These are phyloP conservation scores for Vanessa atalanta DNA, from an alignment of 1,140 invertebrate species.

Conservation along the genomic window DNA sequence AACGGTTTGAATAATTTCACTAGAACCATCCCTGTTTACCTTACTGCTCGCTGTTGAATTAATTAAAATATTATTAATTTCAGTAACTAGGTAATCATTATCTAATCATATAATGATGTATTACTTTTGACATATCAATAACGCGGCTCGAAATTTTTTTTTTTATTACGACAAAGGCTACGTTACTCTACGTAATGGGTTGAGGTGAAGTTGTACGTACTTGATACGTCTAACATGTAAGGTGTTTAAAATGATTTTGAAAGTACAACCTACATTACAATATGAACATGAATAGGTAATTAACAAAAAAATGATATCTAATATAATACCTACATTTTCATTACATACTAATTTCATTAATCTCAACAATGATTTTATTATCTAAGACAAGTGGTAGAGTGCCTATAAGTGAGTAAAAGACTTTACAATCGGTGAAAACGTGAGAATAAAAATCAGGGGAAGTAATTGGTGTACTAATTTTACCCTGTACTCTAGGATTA, in stretches of 20 bases:
- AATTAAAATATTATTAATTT: conserved; percentile 72
- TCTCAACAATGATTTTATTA: conserved; percentile 71
- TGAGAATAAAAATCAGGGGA: conserved; percentile 75
- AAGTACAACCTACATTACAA: conserved; percentile 53
- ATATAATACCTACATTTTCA: conserved; percentile 53
- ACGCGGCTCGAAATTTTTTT: conserved; percentile 78
- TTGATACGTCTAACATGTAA: conserved; percentile 42
- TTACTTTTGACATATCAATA: conserved; percentile 80
- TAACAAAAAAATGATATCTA: conserved; percentile 56
- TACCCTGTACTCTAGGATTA: conserved; percentile 80
- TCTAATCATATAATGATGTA: conserved; percentile 74
- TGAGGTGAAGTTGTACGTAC: conserved; percentile 58
- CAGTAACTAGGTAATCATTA: conserved; percentile 75
- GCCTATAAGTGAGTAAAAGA: conserved; percentile 73
- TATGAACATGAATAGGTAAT: conserved; percentile 47
- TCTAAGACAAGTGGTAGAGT: conserved; percentile 72
- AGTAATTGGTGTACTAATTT: conserved; percentile 76
- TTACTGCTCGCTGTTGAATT: conserved; percentile 76
- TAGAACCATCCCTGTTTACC: conserved; percentile 79
- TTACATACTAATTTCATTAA: conserved; percentile 68
- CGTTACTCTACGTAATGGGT: conserved; percentile 74
- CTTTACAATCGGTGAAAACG: conserved; percentile 72
- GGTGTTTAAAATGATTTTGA: conserved; percentile 47
- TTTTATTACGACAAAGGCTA: conserved; percentile 74
- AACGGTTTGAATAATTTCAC: conserved; percentile 71